Evolutionary conservation across 2,797 vertebrate species (phyloP), one percentile per base, ranked within the genome.

Genomic region (Cynodonichthys magdalenae): DNA sequence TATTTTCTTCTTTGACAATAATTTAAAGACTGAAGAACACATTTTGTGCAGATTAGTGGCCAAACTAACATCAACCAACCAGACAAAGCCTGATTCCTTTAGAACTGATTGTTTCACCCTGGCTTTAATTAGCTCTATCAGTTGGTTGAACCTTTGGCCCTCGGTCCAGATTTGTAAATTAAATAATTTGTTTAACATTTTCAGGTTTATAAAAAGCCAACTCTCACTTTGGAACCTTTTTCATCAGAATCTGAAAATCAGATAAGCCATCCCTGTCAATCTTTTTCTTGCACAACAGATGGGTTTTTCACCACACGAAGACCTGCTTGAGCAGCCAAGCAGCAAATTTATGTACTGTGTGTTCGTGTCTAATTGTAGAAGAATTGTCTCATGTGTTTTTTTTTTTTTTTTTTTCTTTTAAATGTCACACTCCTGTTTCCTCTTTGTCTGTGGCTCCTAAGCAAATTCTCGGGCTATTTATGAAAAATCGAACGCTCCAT

Each of bases 321-420:
- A n/a, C 20, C 44, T 62, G 87, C 84, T 79, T 85, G 82, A 42
- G 69, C 76, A 79, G 54, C 27, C 84, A 86, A 66, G 82, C 63
- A 48, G 34, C 4, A 75, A 68, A 58, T 60, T 66, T 45, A 44
- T 14, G 17, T 2, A 36, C 2, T 57, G 20, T 47, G n/a, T 57
- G 51, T 67, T 63, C 2, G 64, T 34, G 10, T 56, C n/a, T 66
- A 44, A 62, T 52, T 47, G 18, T 19, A 0, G 28, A 56, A 66
- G 72, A 69, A 66, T 68, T 29, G 19, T 66, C 29, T 63, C 75
- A 28, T 66, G 19, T 34, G 5, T 55, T 48, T 73, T 52, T 42
- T 15, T n/a, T 29, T 4, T n/a, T n/a, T n/a, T n/a, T n/a, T 64
- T n/a, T 29, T 4, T 55, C 46, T 73, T 52, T 39, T 17, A 2